Base-by-base conservation (phyloP, 1,140 invertebrate species). In the Pseudachorutes palmiensis region DNA sequence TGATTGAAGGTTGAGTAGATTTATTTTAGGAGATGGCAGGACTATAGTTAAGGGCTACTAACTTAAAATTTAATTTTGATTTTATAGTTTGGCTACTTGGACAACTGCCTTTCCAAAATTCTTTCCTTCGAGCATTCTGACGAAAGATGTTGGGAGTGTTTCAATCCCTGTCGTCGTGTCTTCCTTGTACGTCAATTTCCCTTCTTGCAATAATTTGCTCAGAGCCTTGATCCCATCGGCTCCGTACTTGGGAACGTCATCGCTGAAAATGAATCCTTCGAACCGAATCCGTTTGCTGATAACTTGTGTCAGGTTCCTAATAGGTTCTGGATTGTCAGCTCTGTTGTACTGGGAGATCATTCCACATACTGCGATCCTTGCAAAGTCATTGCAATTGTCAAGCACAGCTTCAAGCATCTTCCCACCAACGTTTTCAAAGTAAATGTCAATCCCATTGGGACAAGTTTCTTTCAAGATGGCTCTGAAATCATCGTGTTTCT, bases 81-180 rank as follows among this genome's bases (percentile, higher is more conserved):
- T n/a, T n/a, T n/a, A n/a, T n/a, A n/a, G n/a, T n/a, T 57, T 22
- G 9, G 58, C 58, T 9, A 60, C 30, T 29, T 82, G 81, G 2
- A 87, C 81, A 64, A 87, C 74, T 49, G 83, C 81, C 79, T 87
- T 87, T 31, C 86, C 86, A 31, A 75, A 78, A 76, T 85, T 87
- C 58, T 80, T 78, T 22, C 86, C 85, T 36, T 75, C 75, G 36
- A 87, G 76, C 76, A 87, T 80, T 22, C 80, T 81, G 36, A 82
- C 76, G 71, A 87, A 86, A 3, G 85, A 85, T 16, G 82, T 72
- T 24, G 80, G 81, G 75, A 84, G 83, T 65, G 83, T 83, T 48
- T 86, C 83, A 71, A 88, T 86, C 0, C 85, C 86, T 31, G 83
- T 76, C 1, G 81, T 82, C 1, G 85, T 70, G 19, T 83, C 83